Percentiles rank a stretch among this genome's conserved stretches.
Conservation (phyloP, 2,888 invertebrate genomes). For the Gastrophysa polygoni region DNA sequence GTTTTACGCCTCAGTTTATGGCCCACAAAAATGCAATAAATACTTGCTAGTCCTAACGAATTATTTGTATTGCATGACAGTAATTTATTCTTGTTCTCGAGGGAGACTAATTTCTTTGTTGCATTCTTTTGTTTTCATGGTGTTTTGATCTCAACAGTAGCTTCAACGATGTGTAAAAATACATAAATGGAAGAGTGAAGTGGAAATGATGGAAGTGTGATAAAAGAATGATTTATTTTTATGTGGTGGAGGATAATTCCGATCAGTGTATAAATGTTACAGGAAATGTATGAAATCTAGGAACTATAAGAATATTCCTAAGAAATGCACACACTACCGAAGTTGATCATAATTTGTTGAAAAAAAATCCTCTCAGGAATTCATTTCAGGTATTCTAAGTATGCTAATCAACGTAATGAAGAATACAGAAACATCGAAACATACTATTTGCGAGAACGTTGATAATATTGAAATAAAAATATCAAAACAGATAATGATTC, state of each 20-base stretch:
- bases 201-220: constrained; percentile 15
- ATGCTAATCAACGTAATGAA: too few relatives aligned
- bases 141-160: constrained; percentile 20
- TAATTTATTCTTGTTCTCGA: constrained; percentile 21
- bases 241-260: background rate
- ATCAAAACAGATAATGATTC: too few relatives aligned
- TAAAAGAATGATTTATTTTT: constrained; percentile 11
- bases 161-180: constrained; percentile 24
- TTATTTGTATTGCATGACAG: constrained; percentile 20
- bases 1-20: constrained; percentile 15
- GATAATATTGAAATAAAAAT: too few relatives aligned
- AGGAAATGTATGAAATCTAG: too few relatives aligned
- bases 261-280: background rate
- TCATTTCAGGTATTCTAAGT: too few relatives aligned
- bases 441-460: too few relatives aligned
- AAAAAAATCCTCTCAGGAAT: too few relatives aligned
- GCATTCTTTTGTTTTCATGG: constrained; percentile 26
- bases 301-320: too few relatives aligned
- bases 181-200: constrained; percentile 18
- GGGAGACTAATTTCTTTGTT: constrained; percentile 26
- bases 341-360: too few relatives aligned
- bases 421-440: too few relatives aligned
- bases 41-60: constrained; percentile 18
- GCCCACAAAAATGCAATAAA: constrained; percentile 21
- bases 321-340: too few relatives aligned